Percentiles rank a stretch among this genome's conserved stretches.
Evolutionary conservation across 2,113 vertebrate genomes (phyloP).

Genomic region (Syngnathus scovelli): DNA sequence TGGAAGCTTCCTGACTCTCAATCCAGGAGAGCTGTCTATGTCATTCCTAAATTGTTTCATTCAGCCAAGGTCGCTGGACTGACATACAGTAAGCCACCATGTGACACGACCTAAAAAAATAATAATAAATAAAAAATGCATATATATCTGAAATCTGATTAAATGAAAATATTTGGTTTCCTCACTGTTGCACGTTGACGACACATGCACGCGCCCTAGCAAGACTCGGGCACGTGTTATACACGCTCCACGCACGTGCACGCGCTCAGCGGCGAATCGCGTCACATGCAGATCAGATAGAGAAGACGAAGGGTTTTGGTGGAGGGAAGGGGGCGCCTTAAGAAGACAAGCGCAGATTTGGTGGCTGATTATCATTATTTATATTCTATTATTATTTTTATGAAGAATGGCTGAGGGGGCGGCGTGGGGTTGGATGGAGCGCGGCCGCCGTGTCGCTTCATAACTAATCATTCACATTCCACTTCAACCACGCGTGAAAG

Average conservation of each 20-base stretch:
- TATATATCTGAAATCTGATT: no score
- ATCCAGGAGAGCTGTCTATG: no score
- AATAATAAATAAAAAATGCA: no score
- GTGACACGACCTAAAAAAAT: no score
- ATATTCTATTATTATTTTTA: neutral
- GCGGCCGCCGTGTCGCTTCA: neutral
- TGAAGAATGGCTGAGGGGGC: neutral
- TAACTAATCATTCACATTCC: conserved; percentile 54
- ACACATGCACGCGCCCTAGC: conserved; percentile 15
- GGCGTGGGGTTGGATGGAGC: neutral
- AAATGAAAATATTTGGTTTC: neutral
- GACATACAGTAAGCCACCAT: no score
- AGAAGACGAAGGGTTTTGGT: neutral
- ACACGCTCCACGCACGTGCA: conserved; percentile 46
- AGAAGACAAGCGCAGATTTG: neutral
- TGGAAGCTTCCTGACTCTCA: neutral
- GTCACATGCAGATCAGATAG: conserved; percentile 45
- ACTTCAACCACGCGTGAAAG: conserved; percentile 47
- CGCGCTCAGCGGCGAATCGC: conserved; percentile 38
- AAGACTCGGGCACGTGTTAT: conserved; percentile 58
- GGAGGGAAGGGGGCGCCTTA: neutral
- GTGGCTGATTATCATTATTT: neutral
- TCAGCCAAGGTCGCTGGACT: no score
- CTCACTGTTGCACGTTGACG: neutral
- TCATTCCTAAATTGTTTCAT: no score